Evolutionary conservation across 2,888 invertebrate species (phyloP).

Genomic region (Lasioglossum zephyrum): DNA sequence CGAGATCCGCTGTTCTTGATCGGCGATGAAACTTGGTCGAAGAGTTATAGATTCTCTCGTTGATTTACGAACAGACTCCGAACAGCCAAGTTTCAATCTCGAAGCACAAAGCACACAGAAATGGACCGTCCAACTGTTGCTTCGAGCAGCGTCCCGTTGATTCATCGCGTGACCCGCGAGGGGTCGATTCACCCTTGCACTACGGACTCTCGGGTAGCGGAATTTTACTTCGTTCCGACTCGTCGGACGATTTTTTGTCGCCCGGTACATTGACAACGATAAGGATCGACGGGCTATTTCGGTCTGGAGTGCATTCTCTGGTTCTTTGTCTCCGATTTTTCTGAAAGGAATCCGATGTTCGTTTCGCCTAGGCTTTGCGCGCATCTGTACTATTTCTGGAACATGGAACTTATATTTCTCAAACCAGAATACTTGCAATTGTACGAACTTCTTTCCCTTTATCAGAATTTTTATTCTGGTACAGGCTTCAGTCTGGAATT

Average conservation of each 20-base stretch:
- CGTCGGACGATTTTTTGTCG: background rate
- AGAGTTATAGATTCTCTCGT: no score
- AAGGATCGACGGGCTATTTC: background rate
- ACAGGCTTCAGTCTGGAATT: no score
- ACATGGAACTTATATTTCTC: no score
- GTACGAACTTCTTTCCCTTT: no score
- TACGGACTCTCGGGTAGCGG: background rate
- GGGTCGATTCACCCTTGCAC: constrained; percentile 14
- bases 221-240: background rate
- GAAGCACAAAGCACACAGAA: background rate
- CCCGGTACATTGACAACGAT: background rate
- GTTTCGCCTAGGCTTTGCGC: background rate
- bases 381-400: background rate
- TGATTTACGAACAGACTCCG: no score
- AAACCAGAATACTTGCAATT: background rate
- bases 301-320: background rate
- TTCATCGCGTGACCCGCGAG: constrained; percentile 3
- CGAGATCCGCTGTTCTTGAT: no score
- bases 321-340: background rate
- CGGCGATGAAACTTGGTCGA: no score
- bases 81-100: background rate
- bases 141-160: constrained; percentile 7
- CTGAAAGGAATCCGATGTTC: background rate
- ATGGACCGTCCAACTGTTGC: constrained; percentile 31
- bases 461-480: no score